Evolutionary conservation across 35 echinoderm and acorn worm species (phyloP).

Genomic region (Ophiothrix spiculata): DNA sequence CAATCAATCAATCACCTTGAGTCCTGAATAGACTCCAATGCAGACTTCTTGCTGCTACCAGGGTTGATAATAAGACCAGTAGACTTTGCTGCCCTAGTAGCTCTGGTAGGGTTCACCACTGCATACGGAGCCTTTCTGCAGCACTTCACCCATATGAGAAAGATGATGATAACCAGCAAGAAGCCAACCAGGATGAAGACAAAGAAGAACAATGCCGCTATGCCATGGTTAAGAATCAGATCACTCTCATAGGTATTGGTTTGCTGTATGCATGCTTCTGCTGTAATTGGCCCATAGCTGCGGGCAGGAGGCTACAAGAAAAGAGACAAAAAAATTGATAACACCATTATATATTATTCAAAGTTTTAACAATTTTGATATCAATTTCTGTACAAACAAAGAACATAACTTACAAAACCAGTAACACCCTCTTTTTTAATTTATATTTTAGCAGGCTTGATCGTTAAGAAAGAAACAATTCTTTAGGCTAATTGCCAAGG

Average conservation of each 20-base stretch:
- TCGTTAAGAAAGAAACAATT: too few species aligned
- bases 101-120: constrained; percentile 51
- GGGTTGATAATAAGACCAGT: constrained; percentile 45
- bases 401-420: too few species aligned
- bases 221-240: constrained; percentile 40
- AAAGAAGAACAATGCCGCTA: constrained; percentile 49
- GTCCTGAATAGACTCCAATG: constrained; percentile 24
- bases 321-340: constrained; percentile 15
- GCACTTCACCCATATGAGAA: constrained; percentile 46
- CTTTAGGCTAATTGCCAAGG: too few species aligned
- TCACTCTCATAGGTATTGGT: constrained; percentile 25
- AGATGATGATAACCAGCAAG: constrained; percentile 31
- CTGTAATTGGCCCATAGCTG: constrained; percentile 40
- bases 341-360: too few species aligned
- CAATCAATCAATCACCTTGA: too few species aligned
- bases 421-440: too few species aligned
- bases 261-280: constrained; percentile 28
- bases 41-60: constrained; percentile 13
- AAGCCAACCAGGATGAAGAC: constrained; percentile 56
- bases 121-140: constrained; percentile 37
- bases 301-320: constrained; percentile 32
- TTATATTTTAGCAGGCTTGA: too few species aligned
- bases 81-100: not conserved
- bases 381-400: not conserved
- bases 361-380: not conserved